A percentile compares a stretch with the other conserved stretches of the same genome.
Evolutionary conservation across 2,888 invertebrate species (phyloP).

Genomic region (Pimpla rufipes): DNA sequence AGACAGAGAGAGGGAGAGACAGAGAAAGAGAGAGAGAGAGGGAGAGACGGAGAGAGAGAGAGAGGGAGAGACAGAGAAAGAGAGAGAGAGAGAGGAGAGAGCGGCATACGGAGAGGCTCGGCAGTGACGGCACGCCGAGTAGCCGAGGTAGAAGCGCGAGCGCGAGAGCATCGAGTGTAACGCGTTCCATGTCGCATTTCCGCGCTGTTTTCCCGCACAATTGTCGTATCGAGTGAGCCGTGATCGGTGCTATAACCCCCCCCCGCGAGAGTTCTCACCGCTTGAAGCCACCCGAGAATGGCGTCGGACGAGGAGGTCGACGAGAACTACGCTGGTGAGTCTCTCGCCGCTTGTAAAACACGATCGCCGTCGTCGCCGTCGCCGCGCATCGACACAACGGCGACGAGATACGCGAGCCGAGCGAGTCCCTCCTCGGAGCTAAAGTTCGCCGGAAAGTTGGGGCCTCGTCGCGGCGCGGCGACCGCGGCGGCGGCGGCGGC

Average conservation of each 20-base stretch:
- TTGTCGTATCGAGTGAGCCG: slow-evolving; percentile 60
- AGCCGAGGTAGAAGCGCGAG: slow-evolving; percentile 64
- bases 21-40: slow-evolving; percentile 43
- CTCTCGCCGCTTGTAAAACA: slow-evolving; percentile 19
- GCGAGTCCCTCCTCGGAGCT: slow-evolving; percentile 28
- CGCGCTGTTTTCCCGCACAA: slow-evolving; percentile 72
- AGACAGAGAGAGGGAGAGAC: slow-evolving; percentile 30
- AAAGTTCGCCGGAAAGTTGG: slow-evolving; percentile 73
- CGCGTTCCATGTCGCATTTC: slow-evolving; percentile 76
- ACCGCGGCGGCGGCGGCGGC: slow-evolving; percentile 49
- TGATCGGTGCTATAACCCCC: slow-evolving; percentile 35
- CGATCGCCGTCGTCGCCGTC: slow-evolving; percentile 42
- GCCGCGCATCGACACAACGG: background rate
- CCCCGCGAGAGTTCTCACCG: slow-evolving; percentile 26
- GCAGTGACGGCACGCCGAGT: slow-evolving; percentile 76
- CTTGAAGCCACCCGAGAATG: slow-evolving; percentile 86
- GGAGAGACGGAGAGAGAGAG: slow-evolving; percentile 40
- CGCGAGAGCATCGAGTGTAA: slow-evolving; percentile 70
- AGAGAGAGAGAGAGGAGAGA: slow-evolving; percentile 8
- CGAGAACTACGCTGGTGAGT: slow-evolving; percentile 94
- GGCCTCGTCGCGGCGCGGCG: slow-evolving; percentile 39
- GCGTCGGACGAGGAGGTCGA: slow-evolving; percentile 96
- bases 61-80: slow-evolving; percentile 42
- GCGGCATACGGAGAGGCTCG: slow-evolving; percentile 64
- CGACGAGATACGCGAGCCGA: slow-evolving; percentile 7